Conservation (phyloP, 2,113 vertebrate species). For the Regulus satrapa region DNA sequence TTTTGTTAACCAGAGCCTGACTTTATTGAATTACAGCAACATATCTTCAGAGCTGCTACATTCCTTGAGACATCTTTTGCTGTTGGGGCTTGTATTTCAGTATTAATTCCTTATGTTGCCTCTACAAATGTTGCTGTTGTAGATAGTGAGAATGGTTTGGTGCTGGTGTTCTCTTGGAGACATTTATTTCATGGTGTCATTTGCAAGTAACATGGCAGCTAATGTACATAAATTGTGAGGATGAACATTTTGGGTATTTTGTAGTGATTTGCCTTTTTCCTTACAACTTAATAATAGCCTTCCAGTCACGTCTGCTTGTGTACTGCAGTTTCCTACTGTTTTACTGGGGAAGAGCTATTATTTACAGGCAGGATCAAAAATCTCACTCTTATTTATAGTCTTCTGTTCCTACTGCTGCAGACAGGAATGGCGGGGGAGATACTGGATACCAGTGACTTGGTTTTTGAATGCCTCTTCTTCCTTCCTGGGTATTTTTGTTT, state of each 20-base stretch:
- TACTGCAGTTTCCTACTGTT: background rate
- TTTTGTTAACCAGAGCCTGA: background rate
- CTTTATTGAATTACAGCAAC: background rate
- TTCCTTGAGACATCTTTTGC: background rate
- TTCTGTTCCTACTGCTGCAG: background rate
- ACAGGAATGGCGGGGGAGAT: background rate
- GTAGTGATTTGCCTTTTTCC: background rate
- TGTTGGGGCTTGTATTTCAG: background rate
- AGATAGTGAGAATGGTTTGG: background rate
- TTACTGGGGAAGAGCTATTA: background rate
- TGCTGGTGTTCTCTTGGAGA: background rate
- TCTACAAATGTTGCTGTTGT: background rate
- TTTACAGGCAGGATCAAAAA: background rate
- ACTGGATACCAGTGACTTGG: rapidly evolving
- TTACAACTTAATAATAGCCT: background rate
- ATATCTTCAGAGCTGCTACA: background rate
- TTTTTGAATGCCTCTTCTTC: background rate
- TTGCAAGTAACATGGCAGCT: background rate
- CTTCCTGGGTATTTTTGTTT: background rate
- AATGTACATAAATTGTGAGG: background rate
- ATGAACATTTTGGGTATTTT: background rate
- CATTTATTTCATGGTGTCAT: background rate
- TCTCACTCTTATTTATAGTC: background rate
- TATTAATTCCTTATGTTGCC: background rate
- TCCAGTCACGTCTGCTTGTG: background rate